phyloP scores from a whole-genome alignment of 2,888 invertebrate species.

The Leuctra nigra region DNA sequence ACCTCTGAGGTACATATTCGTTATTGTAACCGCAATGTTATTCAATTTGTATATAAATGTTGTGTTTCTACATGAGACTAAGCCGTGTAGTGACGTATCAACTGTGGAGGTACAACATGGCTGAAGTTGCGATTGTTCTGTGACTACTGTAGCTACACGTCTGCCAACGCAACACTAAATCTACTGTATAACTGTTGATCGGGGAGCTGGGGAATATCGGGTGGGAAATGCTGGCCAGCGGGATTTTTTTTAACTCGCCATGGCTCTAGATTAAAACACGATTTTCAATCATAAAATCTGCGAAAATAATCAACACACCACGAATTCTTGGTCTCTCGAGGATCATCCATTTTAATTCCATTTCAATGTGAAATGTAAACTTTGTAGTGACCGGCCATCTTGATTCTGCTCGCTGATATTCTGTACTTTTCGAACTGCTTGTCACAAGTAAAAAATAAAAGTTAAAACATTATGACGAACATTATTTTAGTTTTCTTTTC shows the following conservation, averaged over 20 bases:
- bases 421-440: too few relatives aligned
- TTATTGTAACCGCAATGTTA: too few relatives aligned
- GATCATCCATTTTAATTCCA: neutral
- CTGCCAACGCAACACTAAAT: neutral
- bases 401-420: too few relatives aligned
- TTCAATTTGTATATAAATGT: too few relatives aligned
- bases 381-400: neutral
- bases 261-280: constrained; percentile 12
- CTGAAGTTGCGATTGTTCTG: neutral
- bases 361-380: neutral
- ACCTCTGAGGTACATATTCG: too few relatives aligned
- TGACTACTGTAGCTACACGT: neutral
- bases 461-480: too few relatives aligned
- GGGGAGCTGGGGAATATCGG: neutral
- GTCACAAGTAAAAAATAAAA: too few relatives aligned
- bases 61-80: too few relatives aligned
- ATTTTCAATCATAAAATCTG: constrained; percentile 18
- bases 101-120: too few relatives aligned
- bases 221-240: neutral
- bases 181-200: neutral
- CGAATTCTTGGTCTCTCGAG: neutral
- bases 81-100: too few relatives aligned
- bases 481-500: too few relatives aligned
- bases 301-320: constrained; percentile 13
- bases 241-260: neutral